Conservation (phyloP, 2,113 vertebrate genomes). For the Ivindomyrus marchei region DNA sequence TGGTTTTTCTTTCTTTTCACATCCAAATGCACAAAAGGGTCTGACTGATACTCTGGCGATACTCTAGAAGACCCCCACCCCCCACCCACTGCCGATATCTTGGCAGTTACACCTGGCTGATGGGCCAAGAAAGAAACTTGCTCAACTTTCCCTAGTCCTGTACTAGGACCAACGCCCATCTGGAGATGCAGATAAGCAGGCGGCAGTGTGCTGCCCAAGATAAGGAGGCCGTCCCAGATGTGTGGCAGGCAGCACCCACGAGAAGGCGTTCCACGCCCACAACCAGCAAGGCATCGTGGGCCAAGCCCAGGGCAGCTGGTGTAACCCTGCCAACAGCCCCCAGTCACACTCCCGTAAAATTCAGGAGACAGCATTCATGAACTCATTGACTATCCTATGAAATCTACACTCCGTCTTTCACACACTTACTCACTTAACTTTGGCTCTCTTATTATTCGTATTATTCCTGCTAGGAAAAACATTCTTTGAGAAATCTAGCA, state of each 20-base stretch:
- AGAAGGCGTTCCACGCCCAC: neutral
- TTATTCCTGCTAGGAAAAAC: neutral
- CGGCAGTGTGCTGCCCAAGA: neutral
- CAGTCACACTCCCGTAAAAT: neutral
- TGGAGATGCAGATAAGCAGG: constrained; percentile 9
- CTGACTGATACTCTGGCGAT: neutral
- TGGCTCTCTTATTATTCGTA: neutral
- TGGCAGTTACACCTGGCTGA: neutral
- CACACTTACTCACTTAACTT: neutral
- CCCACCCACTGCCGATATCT: neutral
- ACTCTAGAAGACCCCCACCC: neutral
- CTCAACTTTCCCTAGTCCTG: neutral
- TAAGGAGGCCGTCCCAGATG: neutral
- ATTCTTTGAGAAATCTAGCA: neutral
- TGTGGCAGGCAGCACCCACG: neutral
- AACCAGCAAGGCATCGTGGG: neutral
- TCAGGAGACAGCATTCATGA: neutral
- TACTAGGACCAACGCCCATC: neutral
- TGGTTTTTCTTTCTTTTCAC: neutral
- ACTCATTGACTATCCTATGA: neutral
- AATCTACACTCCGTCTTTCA: neutral
- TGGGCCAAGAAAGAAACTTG: neutral
- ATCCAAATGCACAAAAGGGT: neutral
- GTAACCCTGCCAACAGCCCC: neutral
- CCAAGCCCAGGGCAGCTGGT: neutral